Evolutionary conservation across 2,797 vertebrate species (phyloP).

Genomic region (Philypnodon macrostomus): DNA sequence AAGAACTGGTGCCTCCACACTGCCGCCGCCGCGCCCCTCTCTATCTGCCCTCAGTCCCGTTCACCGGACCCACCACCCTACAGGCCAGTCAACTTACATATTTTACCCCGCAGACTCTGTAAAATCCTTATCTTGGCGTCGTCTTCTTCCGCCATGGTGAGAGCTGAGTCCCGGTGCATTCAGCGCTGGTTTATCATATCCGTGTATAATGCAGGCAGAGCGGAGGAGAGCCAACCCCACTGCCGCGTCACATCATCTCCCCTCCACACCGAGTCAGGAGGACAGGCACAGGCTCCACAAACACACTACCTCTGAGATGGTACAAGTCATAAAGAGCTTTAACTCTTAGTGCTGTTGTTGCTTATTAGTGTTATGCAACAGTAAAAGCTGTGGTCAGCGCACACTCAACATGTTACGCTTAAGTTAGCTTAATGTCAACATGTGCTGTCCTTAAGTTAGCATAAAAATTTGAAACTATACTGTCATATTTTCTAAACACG

Average conservation of each 20-base stretch:
- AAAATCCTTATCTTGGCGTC: slow-evolving; percentile 87
- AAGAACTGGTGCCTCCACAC: slow-evolving; percentile 39
- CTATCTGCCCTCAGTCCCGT: slow-evolving; percentile 44
- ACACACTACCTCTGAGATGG: slow-evolving; percentile 22
- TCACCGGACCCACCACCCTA: slow-evolving; percentile 16
- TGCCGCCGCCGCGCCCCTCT: slow-evolving; percentile 71
- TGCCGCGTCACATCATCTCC: slow-evolving; percentile 62
- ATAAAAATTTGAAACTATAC: neutral
- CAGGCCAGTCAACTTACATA: slow-evolving; percentile 83
- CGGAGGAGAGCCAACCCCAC: slow-evolving; percentile 65
- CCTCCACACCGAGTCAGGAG: slow-evolving; percentile 40
- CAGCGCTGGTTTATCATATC: slow-evolving; percentile 76
- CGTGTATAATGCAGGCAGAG: slow-evolving; percentile 74
- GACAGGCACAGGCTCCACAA: slow-evolving; percentile 29
- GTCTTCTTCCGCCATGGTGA: slow-evolving; percentile 87
- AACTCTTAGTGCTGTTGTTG: slow-evolving; percentile 19
- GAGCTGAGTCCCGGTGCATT: slow-evolving; percentile 70
- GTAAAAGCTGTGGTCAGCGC: slow-evolving; percentile 9
- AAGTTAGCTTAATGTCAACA: slow-evolving; percentile 10
- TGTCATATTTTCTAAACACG: neutral
- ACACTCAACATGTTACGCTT: slow-evolving; percentile 25
- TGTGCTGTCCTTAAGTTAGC: neutral
- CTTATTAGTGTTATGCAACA: slow-evolving; percentile 32
- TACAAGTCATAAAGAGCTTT: slow-evolving; percentile 31
- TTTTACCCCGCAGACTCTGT: slow-evolving; percentile 93